Evolutionary conservation across 2,797 vertebrate species (phyloP), one percentile per base, ranked within the genome.

Genomic region (Brotula barbata): DNA sequence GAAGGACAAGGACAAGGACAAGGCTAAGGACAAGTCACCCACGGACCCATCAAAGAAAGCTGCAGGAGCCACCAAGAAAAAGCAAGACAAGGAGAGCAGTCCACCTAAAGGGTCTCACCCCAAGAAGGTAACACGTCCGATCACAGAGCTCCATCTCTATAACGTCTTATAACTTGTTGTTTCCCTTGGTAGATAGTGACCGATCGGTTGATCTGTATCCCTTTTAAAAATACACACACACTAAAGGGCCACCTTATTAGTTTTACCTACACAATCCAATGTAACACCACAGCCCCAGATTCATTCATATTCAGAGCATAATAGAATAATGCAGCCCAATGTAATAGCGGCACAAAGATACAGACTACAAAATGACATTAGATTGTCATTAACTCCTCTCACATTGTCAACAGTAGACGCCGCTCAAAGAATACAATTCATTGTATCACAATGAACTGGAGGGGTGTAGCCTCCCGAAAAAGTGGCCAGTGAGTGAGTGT

Each of bases 101-200:
- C 75, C 81, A 8, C 46, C 51, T 40, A 88, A 86, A 80, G 80
- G 53, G 25, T 70, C 80, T 20, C 53, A 63, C 25, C 75, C 77
- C 52, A 92, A 90, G 84, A 92, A 92, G 89, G 92, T 93, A 79
- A 77, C 53, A 68, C 25, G 50, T 69, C 15, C 2, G 8, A n/a
- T n/a, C 53, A 7, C 57, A 13, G 37, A 14, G 13, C 9, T 11
- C 13, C 34, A 36, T 14, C n/a, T n/a, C n/a, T n/a, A 36, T 3
- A 36, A 36, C 13, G 9, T 12, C 34, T 36, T 3, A 36, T 7
- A 36, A n/a, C n/a, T 36, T 36, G 3, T 33, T 33, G 6, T 33
- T 33, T 33, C 31, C 31, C 6, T 33, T 33, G 31, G 31, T 36
- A 36, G 34, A 36, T 12, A 3, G 2, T 36, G 9, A 36, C 3